Evolutionary conservation across 2,797 vertebrate genomes (phyloP).

Genomic region (Sarcophilus harrisii): DNA sequence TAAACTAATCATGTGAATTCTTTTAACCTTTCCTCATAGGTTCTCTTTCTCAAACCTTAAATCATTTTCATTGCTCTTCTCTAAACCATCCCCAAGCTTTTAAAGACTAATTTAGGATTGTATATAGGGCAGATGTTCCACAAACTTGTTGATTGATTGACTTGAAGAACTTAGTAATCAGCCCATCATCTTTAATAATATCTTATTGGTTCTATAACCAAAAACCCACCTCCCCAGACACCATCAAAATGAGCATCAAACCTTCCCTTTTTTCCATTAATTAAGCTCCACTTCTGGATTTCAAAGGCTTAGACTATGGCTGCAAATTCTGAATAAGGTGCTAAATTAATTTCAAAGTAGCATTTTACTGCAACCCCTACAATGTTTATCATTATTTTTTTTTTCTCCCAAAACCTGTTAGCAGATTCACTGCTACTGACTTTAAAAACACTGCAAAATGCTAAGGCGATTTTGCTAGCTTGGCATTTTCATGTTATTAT

Average conservation of each 20-base stretch:
- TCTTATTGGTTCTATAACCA: slow-evolving; percentile 71
- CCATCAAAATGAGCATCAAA: slow-evolving; percentile 66
- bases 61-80: slow-evolving; percentile 72
- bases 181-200: slow-evolving; percentile 48
- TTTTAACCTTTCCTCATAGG: slow-evolving; percentile 73
- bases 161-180: slow-evolving; percentile 67
- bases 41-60: slow-evolving; percentile 75
- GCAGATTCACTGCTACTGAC: slow-evolving; percentile 74
- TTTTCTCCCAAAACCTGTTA: slow-evolving; percentile 52
- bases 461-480: slow-evolving; percentile 64
- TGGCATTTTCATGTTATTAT: slow-evolving; percentile 63
- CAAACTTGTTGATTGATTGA: slow-evolving; percentile 68
- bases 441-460: slow-evolving; percentile 56
- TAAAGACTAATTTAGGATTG: slow-evolving; percentile 59
- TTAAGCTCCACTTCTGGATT: slow-evolving; percentile 75
- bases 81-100: slow-evolving; percentile 74
- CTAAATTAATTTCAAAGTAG: slow-evolving; percentile 74
- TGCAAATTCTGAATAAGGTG: slow-evolving; percentile 72
- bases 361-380: slow-evolving; percentile 68
- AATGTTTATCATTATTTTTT: slow-evolving; percentile 57
- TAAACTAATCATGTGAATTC: slow-evolving; percentile 72
- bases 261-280: slow-evolving; percentile 74
- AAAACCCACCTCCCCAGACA: slow-evolving; percentile 63
- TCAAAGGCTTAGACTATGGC: slow-evolving; percentile 75
- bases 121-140: slow-evolving; percentile 72